These are phyloP conservation scores for Parambassis ranga DNA, from an alignment of 2,797 vertebrate genomes.

Conservation along the genomic window DNA sequence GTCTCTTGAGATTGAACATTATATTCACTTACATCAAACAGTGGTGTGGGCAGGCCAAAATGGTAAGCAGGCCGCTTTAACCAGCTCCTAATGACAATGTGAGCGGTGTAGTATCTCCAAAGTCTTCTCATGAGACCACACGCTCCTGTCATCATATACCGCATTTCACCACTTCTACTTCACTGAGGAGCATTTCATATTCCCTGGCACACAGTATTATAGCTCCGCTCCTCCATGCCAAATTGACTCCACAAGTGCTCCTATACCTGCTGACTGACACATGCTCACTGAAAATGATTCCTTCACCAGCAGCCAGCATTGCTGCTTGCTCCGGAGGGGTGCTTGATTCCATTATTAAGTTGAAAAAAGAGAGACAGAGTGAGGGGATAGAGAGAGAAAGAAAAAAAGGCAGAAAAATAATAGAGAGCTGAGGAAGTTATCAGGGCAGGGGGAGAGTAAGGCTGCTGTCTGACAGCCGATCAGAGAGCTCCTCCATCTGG, in stretches of 20 bases:
- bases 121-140: constrained; percentile 51
- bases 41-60: not conserved
- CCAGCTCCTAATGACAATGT: constrained; percentile 29
- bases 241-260: constrained; percentile 81
- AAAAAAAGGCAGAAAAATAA: constrained; percentile 63
- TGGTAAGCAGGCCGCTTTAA: constrained; percentile 41
- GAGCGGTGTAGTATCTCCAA: constrained; percentile 41
- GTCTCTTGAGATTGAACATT: constrained; percentile 27
- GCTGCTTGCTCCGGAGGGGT: constrained; percentile 69
- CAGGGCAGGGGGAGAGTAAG: constrained; percentile 66
- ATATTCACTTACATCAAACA: constrained; percentile 32
- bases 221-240: constrained; percentile 76
- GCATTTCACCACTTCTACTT: constrained; percentile 71
- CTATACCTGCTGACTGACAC: constrained; percentile 72
- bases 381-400: constrained; percentile 10
- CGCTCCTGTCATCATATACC: constrained; percentile 68
- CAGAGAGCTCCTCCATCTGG: constrained; percentile 75
- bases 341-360: constrained; percentile 78
- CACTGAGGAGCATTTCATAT: constrained; percentile 78
- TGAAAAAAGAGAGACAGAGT: constrained; percentile 72
- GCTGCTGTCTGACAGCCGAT: constrained; percentile 77
- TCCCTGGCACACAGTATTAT: constrained; percentile 76
- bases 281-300: constrained; percentile 60
- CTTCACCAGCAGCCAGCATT: constrained; percentile 63
- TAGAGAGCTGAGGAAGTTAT: constrained; percentile 76